phyloP scores from a whole-genome alignment of 2,888 invertebrate genomes.

The Orthosia incerta region DNA sequence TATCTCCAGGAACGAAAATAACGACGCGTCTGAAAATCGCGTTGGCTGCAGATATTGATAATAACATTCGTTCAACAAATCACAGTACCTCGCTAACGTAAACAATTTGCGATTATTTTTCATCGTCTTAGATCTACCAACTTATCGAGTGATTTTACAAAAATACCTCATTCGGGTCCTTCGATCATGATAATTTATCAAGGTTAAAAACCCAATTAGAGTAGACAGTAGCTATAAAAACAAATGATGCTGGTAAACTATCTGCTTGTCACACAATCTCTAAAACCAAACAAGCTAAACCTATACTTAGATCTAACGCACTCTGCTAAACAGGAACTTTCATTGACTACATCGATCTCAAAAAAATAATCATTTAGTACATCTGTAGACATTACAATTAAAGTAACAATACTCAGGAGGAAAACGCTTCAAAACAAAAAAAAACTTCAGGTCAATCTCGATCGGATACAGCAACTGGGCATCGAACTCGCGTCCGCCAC shows the following conservation, averaged over 20 bases:
- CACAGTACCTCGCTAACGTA: too few species aligned
- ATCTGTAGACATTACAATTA: constrained; percentile 59
- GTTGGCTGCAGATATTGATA: too few species aligned
- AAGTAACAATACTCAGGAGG: constrained; percentile 37
- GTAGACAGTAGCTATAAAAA: neutral
- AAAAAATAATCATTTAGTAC: constrained; percentile 35
- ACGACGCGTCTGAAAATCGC: too few species aligned
- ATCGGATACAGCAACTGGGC: constrained; percentile 68
- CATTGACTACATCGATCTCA: constrained; percentile 29
- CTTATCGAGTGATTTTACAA: neutral
- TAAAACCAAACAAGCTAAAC: neutral
- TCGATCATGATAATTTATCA: neutral
- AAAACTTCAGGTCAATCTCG: constrained; percentile 32
- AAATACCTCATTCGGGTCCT: neutral
- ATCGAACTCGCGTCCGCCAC: constrained; percentile 77
- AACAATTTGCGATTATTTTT: too few species aligned
- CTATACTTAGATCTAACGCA: constrained; percentile 29
- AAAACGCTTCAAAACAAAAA: constrained; percentile 39
- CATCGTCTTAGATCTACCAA: too few species aligned
- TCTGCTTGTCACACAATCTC: constrained; percentile 2
- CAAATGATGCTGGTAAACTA: neutral
- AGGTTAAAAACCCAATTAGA: constrained; percentile 9
- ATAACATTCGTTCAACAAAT: too few species aligned
- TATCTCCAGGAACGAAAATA: too few species aligned
- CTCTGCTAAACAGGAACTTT: neutral